Percentiles rank a stretch among this genome's conserved stretches.
Evolutionary conservation across 2,797 vertebrate species (phyloP).

Genomic region (Crocidura indochinensis): DNA sequence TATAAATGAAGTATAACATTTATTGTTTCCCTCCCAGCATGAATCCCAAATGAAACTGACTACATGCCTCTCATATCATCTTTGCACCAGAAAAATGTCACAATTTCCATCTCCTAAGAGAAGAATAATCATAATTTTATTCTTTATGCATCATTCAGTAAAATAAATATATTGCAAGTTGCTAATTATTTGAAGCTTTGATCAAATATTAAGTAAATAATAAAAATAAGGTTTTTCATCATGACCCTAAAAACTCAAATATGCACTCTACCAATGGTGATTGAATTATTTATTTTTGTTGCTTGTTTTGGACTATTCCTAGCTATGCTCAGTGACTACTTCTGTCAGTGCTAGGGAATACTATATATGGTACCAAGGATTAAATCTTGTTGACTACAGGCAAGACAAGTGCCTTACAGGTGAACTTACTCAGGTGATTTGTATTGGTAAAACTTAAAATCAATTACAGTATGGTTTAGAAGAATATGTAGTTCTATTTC

Average conservation of each 20-base stretch:
- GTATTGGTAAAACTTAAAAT: slow-evolving; percentile 70
- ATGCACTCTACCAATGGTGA: slow-evolving; percentile 16
- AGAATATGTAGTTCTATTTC: slow-evolving; percentile 74
- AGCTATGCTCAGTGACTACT: too few relatives aligned
- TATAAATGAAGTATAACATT: slow-evolving; percentile 73
- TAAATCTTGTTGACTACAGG: too few relatives aligned
- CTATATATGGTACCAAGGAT: too few relatives aligned
- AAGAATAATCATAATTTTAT: slow-evolving; percentile 49
- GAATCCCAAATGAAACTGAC: slow-evolving; percentile 64
- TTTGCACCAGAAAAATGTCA: slow-evolving; percentile 71
- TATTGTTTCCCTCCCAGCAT: slow-evolving; percentile 77
- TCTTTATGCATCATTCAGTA: slow-evolving; percentile 50
- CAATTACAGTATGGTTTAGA: slow-evolving; percentile 74
- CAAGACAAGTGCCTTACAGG: too few relatives aligned
- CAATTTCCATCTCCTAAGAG: slow-evolving; percentile 73
- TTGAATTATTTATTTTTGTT: background rate
- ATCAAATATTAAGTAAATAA: slow-evolving; percentile 75
- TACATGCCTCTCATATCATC: slow-evolving; percentile 69
- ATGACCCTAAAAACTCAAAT: slow-evolving; percentile 67
- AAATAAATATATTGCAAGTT: slow-evolving; percentile 47
- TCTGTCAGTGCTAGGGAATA: too few relatives aligned
- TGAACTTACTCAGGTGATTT: background rate
- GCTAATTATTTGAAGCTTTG: slow-evolving; percentile 67
- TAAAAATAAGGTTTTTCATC: slow-evolving; percentile 72
- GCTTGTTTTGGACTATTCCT: too few relatives aligned